These are phyloP conservation scores for Orussus abietinus DNA, from an alignment of 1,140 invertebrate species.

Conservation along the genomic window DNA sequence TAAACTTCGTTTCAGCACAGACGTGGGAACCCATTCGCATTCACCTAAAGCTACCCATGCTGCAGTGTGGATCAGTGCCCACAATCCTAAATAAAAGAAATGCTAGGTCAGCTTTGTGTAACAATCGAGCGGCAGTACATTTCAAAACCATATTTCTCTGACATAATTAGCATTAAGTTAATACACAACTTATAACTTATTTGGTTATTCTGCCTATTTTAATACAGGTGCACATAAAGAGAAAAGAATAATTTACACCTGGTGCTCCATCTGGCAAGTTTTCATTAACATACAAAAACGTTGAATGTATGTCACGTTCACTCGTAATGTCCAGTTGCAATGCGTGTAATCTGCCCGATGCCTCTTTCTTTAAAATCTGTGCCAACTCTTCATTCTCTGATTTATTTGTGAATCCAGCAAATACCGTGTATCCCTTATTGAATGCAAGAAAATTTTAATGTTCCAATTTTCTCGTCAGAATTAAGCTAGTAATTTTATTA, in stretches of 20 bases:
- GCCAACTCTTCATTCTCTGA: constrained; percentile 62
- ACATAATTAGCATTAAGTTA: no score
- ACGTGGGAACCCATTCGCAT: constrained; percentile 81
- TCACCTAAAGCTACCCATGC: constrained; percentile 84
- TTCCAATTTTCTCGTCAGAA: no score
- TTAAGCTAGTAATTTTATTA: no score
- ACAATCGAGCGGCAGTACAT: no score
- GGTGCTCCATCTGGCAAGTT: constrained; percentile 72
- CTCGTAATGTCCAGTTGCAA: constrained; percentile 72
- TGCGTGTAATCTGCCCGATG: constrained; percentile 68
- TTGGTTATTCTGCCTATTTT: no score
- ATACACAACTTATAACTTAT: no score
- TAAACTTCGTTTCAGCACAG: constrained; percentile 67
- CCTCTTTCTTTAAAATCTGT: constrained; percentile 69
- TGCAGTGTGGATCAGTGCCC: constrained; percentile 87
- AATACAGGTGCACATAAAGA: no score
- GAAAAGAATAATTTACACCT: constrained; percentile 43
- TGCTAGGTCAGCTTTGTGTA: no score
- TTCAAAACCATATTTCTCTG: no score
- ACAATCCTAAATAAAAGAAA: constrained; percentile 58
- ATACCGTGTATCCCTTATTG: constrained; percentile 74
- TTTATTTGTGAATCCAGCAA: constrained; percentile 70
- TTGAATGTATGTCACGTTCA: constrained; percentile 67
- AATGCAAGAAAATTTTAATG: constrained; percentile 16
- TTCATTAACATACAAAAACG: constrained; percentile 70